Percentiles rank a stretch among this genome's conserved stretches.
These are phyloP conservation scores for Campoplex capitator DNA, from an alignment of 2,888 invertebrate genomes.

Conservation along the genomic window DNA sequence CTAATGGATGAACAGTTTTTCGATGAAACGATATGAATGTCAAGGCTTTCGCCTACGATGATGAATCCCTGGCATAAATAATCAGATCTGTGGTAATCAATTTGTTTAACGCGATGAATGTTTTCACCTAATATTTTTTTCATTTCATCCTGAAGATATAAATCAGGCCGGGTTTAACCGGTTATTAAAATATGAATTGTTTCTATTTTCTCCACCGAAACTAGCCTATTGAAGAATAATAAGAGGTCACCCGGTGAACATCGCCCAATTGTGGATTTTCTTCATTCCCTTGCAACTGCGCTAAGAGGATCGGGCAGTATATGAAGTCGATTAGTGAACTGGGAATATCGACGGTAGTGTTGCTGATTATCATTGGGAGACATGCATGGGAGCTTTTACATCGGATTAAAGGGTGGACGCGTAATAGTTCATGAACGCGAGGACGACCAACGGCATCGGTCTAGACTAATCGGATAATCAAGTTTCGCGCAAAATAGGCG, in stretches of 20 bases:
- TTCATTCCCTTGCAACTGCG: background rate
- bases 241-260: background rate
- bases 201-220: background rate
- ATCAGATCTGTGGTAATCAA: background rate
- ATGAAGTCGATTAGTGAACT: slow-evolving; percentile 17
- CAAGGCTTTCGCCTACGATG: background rate
- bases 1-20: background rate
- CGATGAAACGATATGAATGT: background rate
- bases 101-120: background rate
- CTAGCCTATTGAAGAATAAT: background rate
- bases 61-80: background rate
- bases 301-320: background rate
- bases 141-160: background rate
- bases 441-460: slow-evolving; percentile 69
- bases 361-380: slow-evolving; percentile 53
- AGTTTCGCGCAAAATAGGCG: slow-evolving; percentile 74
- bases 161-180: no score
- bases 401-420: slow-evolving; percentile 52
- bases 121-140: background rate
- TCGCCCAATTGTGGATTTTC: background rate
- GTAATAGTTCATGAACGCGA: slow-evolving; percentile 61
- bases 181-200: background rate
- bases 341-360: slow-evolving; percentile 18
- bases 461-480: slow-evolving; percentile 79
- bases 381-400: slow-evolving; percentile 42